A percentile compares a stretch with the other conserved stretches of the same genome.
These are phyloP conservation scores for Hyles vespertilio DNA, from an alignment of 1,140 invertebrate genomes.

Conservation along the genomic window DNA sequence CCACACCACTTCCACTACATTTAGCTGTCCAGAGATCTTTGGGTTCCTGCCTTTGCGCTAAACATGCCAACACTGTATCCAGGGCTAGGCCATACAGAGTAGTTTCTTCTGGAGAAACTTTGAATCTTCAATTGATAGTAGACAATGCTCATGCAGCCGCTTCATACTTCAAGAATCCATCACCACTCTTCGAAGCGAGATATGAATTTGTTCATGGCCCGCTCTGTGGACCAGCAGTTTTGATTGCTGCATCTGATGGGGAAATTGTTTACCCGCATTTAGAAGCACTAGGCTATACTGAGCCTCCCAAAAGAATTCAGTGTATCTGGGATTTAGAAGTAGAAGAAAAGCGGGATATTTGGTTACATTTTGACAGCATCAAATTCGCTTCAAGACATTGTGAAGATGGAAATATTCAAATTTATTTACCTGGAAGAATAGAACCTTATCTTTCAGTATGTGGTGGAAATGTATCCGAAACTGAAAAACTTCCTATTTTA, in stretches of 20 bases:
- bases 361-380: slow-evolving; percentile 90
- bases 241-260: slow-evolving; percentile 86
- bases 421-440: slow-evolving; percentile 82
- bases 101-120: slow-evolving; percentile 84
- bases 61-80: slow-evolving; percentile 74
- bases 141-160: slow-evolving; percentile 88
- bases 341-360: slow-evolving; percentile 87
- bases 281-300: slow-evolving; percentile 86
- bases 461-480: slow-evolving; percentile 87
- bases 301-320: slow-evolving; percentile 84
- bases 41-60: slow-evolving; percentile 81
- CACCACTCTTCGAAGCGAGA: slow-evolving; percentile 87
- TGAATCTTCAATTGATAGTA: slow-evolving; percentile 87
- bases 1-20: slow-evolving; percentile 75
- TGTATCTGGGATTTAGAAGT: slow-evolving; percentile 93
- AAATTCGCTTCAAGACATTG: slow-evolving; percentile 88
- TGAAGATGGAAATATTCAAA: slow-evolving; percentile 89
- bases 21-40: slow-evolving; percentile 72
- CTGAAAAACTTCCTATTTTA: slow-evolving; percentile 85
- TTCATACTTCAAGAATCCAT: slow-evolving; percentile 90
- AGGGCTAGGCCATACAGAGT: slow-evolving; percentile 78
- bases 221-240: slow-evolving; percentile 87
- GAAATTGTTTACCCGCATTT: slow-evolving; percentile 90
- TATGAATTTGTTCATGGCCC: slow-evolving; percentile 93
- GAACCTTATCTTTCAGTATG: slow-evolving; percentile 87